Evolutionary conservation across 2,797 vertebrate genomes (phyloP), one percentile per base, ranked within the genome.

Genomic region (Hypotaenidia okinawae): DNA sequence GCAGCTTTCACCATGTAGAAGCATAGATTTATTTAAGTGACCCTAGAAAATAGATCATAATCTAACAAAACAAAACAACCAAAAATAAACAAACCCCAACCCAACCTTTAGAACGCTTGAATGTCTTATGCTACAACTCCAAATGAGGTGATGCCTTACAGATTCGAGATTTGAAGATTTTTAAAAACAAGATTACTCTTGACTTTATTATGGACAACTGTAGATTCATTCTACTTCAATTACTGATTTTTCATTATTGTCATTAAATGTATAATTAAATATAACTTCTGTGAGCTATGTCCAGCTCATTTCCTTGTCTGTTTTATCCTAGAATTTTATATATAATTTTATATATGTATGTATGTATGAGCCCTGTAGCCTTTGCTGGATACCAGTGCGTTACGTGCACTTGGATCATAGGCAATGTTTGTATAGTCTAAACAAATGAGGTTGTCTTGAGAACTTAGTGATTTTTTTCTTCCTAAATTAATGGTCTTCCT

Each of bases 341-440:
- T 58, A 14, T 55, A 3, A 41, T 15, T 43, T 43, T 18, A 18
- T 43, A 43, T 43, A 43, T 43, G 13, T 45, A 45, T 19, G 43
- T 45, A 45, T 68, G 14, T 70, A 8, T 77, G 75, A 73, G 11
- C 11, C 63, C 30, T 69, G 4, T 83, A 74, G 54, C 25, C n/a
- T 91, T 87, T 97, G 52, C 54, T 91, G 72, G 82, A 84, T 33
- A 68, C 63, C 77, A 37, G 16, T 82, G 92, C 89, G 74, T 94
- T 96, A 94, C 43, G 18, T 91, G 69, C 75, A 88, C 49, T 95
- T 94, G 79, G 64, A 96, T 96, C 68, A 76, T 32, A 94, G 75
- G 80, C 81, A 93, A n/a, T 97, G 83, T 96, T 97, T 97, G 83
- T 97, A 28, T 90, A 97, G 94, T 96, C 89, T 96, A 96, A 97